Base-by-base conservation (phyloP, 2,888 invertebrate genomes). In the Athetis lepigone region DNA sequence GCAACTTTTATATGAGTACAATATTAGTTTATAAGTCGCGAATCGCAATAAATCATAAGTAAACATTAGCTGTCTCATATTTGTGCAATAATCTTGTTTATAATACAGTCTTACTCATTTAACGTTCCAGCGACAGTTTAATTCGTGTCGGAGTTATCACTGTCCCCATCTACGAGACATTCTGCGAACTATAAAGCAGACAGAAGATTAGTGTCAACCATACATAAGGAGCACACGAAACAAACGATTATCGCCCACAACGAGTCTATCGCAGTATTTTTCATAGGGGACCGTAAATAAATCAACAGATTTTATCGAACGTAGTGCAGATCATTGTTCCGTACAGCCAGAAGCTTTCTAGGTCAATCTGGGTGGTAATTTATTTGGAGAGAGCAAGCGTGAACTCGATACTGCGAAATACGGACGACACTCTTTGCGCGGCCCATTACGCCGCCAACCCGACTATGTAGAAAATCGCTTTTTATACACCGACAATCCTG, bases 281-380 rank as follows among this genome's bases (percentile, higher is more conserved):
- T 77, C 49, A 66, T 66, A 56, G 29, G 37, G 36, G 47, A 52
- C 63, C 52, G 49, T 68, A 70, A 75, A 75, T 70, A 75, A 70
- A 80, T 77, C 68, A 75, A 74, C 54, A 63, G 77, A 79, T 77
- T 70, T 72, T 77, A 72, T 77, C 75, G 55, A 67, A 71, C 65
- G 59, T 60, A 65, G 62, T 69, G 63, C 67, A 80, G 85, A 84
- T 85, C 84, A 88, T 88, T 88, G 88, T 88, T 85, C 80, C 83
- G 81, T 75, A 72, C 81, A 79, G 79, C 80, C 69, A 79, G 75
- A 72, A 83, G 85, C 85, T 91, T 91, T 91, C 88, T 90, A 81
- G 92, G 92, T 91, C 92, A 92, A 91, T 92, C 88, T 88, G 84
- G 79, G 79, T 83, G 77, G 89, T 89, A 89, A 90, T 92, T 92